Evolutionary conservation across 2,113 vertebrate genomes (phyloP).

Genomic region (Pavo muticus): DNA sequence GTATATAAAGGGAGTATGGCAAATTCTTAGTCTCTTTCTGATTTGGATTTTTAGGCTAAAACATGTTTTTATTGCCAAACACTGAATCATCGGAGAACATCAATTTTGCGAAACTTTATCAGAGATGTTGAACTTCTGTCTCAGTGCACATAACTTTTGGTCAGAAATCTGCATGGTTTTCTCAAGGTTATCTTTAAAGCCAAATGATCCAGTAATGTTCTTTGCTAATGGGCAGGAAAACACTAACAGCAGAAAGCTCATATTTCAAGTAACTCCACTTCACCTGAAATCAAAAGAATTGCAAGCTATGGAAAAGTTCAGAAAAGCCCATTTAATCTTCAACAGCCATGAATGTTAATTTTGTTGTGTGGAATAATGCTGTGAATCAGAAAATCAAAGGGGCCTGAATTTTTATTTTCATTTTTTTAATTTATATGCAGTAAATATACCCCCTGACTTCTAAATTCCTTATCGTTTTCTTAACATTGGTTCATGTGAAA

Average conservation of each 20-base stretch:
- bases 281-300: not conserved
- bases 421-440: not conserved
- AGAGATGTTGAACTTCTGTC: not conserved
- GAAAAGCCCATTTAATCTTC: not conserved
- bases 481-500: not conserved
- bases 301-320: not conserved
- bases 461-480: not conserved
- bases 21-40: not conserved
- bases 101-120: not conserved
- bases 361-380: not conserved
- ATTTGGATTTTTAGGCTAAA: not conserved
- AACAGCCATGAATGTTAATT: not conserved
- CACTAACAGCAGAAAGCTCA: not conserved
- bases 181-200: not conserved
- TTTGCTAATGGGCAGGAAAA: not conserved
- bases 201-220: accelerated
- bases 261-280: not conserved
- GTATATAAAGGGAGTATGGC: not conserved
- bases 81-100: not conserved
- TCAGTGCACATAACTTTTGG: not conserved
- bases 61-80: not conserved
- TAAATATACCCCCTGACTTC: not conserved
- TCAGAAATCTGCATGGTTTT: not conserved
- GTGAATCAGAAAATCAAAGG: not conserved
- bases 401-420: not conserved